Evolutionary conservation across 2,888 invertebrate species (phyloP), one percentile per base, ranked within the genome.

Genomic region (Diarsia dahlii): DNA sequence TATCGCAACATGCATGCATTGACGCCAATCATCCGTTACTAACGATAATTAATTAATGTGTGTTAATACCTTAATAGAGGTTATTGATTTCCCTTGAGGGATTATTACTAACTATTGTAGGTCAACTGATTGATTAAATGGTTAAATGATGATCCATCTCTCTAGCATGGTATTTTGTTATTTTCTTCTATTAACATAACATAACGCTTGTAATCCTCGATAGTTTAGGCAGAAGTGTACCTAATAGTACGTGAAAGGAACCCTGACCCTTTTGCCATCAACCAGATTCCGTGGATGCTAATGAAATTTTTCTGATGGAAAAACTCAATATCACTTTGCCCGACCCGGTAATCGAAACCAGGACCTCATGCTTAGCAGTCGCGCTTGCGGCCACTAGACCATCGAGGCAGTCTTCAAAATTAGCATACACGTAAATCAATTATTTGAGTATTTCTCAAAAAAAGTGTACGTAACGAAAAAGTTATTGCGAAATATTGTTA

Each of bases 41-140:
- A 85, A 70, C 48, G 1, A 67, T 84, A 75, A 64, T 67, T 81
- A 70, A 81, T 85, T 54, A 69, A 60, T 28, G n/a, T 80, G 73
- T 74, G 77, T 60, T 82, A 80, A 63, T 56, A 54, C 45, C 13
- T 46, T 82, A 72, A 46, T 64, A 5, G 13, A 60, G 39, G 23
- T 15, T 39, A 71, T 76, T 70, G 54, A 75, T 74, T 81, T 80
- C 34, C 58, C 45, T 28, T 74, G 28, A 13, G 39, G 45, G 5
- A 20, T 76, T 34, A 58, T 58, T 13, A 62, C 34, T 52, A 13
- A 18, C 3, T 45, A 54, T 0, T 13, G 50, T 2, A 46, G 10
- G 0, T 52, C 10, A 48, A 23, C 4, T 45, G 28, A 46, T 15
- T 15, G 4, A 20, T 20, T 20, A n/a, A 9, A 63, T 63, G n/a